Conservation (phyloP, 2,113 vertebrate species). For the Pseudorhombus dupliciocellatus region DNA sequence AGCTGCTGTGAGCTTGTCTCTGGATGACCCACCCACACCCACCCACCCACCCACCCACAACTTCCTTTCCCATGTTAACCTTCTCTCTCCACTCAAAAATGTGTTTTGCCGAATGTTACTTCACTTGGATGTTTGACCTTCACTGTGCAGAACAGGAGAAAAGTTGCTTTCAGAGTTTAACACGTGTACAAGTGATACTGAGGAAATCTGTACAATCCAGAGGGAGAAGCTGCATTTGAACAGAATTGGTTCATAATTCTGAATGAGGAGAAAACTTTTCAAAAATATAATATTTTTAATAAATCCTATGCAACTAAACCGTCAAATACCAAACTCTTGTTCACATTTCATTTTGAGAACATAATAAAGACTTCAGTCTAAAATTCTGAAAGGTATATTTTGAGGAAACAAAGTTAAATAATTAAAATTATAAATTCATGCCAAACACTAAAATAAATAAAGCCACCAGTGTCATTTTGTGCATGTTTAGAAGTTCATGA, state of each 20-base stretch:
- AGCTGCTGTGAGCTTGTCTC: constrained; percentile 40
- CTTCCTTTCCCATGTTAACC: constrained; percentile 29
- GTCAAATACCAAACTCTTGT: no score
- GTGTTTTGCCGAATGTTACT: neutral
- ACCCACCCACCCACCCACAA: constrained; percentile 15
- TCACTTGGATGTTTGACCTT: constrained; percentile 9
- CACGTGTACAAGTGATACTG: no score
- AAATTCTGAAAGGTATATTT: no score
- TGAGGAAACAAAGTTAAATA: neutral
- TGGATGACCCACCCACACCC: constrained; percentile 18
- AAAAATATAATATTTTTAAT: no score
- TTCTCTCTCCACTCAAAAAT: constrained; percentile 26
- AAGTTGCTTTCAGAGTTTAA: neutral
- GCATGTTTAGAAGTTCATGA: neutral
- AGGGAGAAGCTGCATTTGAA: no score
- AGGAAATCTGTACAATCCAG: no score
- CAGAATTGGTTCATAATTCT: no score
- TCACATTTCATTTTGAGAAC: no score
- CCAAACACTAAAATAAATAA: neutral
- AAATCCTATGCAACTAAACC: no score
- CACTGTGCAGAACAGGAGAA: neutral
- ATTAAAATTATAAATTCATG: no score
- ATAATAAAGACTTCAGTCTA: no score
- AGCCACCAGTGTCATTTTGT: neutral
- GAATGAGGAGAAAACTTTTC: no score